Conservation (phyloP, 2,888 invertebrate genomes). For the Deilephila porcellus region DNA sequence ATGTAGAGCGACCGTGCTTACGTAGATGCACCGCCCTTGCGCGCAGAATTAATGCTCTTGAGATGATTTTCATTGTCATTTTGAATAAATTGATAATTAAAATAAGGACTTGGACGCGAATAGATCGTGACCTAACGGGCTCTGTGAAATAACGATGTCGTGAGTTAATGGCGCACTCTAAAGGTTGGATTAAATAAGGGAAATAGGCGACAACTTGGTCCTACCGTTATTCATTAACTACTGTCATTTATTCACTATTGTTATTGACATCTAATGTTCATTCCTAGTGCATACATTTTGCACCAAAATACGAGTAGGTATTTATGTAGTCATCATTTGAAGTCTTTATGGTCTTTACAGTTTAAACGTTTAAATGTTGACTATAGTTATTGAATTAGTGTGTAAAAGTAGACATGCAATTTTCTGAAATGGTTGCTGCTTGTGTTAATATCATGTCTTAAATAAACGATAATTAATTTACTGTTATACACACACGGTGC, state of each 20-base stretch:
- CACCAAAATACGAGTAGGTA: background rate
- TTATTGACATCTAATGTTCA: background rate
- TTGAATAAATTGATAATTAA: conserved; percentile 17
- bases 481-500: conserved; percentile 7
- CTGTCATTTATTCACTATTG: background rate
- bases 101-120: conserved; percentile 20
- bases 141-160: conserved; percentile 21
- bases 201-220: background rate
- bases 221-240: conserved; percentile 9
- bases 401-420: background rate
- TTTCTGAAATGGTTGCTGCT: background rate
- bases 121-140: conserved; percentile 24
- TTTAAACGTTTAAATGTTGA: too few species aligned
- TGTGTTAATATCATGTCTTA: background rate
- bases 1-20: background rate
- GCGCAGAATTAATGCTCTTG: background rate
- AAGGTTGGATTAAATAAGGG: conserved; percentile 14
- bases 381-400: too few species aligned
- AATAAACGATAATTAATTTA: background rate
- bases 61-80: conserved; percentile 4
- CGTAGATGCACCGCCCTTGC: conserved; percentile 7
- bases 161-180: conserved; percentile 18
- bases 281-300: background rate
- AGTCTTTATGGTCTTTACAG: too few species aligned
- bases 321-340: background rate